Evolutionary conservation across 2,797 vertebrate genomes (phyloP), one percentile per base, ranked within the genome.

Genomic region (Oryzias sinensis): DNA sequence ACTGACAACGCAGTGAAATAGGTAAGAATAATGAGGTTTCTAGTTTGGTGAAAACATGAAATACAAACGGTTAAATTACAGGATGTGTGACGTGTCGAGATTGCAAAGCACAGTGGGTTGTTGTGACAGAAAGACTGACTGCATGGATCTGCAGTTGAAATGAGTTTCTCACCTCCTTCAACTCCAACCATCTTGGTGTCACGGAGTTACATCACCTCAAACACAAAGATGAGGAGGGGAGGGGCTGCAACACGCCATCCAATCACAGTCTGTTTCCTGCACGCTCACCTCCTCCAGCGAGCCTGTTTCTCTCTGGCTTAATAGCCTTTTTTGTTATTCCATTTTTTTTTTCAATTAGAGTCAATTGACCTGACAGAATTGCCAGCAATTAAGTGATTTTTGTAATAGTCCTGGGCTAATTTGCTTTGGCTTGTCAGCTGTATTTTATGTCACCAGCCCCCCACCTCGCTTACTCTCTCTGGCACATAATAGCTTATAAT

Each of bases 301-400:
- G 60, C 62, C 68, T 58, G 62, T 75, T 57, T 93, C 72, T 93
- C 91, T 89, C 89, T 91, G 91, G 93, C 70, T 94, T 95, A 94
- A 94, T 94, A 94, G 91, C 95, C 70, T 76, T 85, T 85, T 81
- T 74, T 88, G 83, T 88, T 82, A 82, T 73, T 84, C 72, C 46
- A 49, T 73, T 65, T 51, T 53, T 50, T 68, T 66, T 82, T 82
- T 95, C 95, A 97, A 96, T 98, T 98, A 97, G 95, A 97, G 94
- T 98, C 96, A 98, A 98, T 97, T 98, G 96, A 97, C 96, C 96
- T 97, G 95, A 97, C 95, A 97, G 95, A 98, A 98, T 97, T 95
- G 95, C 95, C 89, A 89, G 93, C 95, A 97, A 98, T 97, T 98
- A 98, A 97, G 95, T 97, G 95, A 97, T 97, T 97, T 97, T 96